A percentile compares a stretch with the other conserved stretches of the same genome.
Evolutionary conservation across 2,113 vertebrate species (phyloP).

Genomic region (Pluvialis apricaria): DNA sequence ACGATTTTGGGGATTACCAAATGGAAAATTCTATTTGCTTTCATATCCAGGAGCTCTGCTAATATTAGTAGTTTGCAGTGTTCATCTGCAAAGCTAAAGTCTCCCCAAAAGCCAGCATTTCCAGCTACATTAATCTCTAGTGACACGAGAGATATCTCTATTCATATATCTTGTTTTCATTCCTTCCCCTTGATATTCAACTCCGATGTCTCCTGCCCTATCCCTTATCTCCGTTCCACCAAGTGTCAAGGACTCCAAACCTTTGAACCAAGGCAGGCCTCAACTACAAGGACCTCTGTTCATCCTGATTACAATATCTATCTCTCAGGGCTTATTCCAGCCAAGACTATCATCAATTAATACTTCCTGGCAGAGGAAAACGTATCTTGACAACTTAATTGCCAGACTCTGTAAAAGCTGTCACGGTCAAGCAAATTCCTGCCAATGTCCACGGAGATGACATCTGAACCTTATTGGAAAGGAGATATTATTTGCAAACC

Average conservation of each 20-base stretch:
- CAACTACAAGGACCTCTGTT: background rate
- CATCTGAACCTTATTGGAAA: background rate
- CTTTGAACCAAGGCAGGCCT: background rate
- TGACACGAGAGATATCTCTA: background rate
- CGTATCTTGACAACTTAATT: conserved; percentile 53
- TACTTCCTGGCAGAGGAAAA: background rate
- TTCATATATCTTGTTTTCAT: background rate
- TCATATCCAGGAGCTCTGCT: background rate
- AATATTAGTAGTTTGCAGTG: background rate
- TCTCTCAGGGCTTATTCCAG: background rate
- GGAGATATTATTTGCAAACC: conserved; percentile 28
- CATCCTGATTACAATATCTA: background rate
- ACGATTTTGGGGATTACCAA: background rate
- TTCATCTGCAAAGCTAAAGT: background rate
- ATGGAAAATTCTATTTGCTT: conserved; percentile 15
- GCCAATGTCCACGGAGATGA: conserved; percentile 26
- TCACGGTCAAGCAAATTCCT: conserved; percentile 22
- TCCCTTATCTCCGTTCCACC: background rate
- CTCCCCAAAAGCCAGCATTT: background rate
- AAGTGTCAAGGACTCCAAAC: background rate
- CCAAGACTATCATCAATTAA: conserved; percentile 19
- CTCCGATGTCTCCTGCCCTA: background rate
- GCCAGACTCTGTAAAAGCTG: conserved; percentile 15
- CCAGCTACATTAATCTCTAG: background rate
- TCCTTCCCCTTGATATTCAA: background rate